These are phyloP conservation scores for Ladona fulva DNA, from an alignment of 1,140 invertebrate genomes.

Conservation along the genomic window DNA sequence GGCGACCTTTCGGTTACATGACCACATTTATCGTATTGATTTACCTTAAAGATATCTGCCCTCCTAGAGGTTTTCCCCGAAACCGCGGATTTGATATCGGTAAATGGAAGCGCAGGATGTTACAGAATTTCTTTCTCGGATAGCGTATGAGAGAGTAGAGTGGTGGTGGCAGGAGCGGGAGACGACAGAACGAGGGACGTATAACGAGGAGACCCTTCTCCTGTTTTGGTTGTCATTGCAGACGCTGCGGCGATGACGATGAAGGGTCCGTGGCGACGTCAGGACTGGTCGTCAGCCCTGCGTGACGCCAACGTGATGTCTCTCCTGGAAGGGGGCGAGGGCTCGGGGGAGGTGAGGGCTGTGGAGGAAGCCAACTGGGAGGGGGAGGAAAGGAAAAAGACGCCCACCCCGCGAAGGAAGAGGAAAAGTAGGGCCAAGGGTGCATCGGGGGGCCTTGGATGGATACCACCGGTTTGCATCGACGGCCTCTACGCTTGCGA, in stretches of 20 bases:
- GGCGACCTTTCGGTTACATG: no score
- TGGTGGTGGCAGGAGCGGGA: not conserved
- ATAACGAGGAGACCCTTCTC: not conserved
- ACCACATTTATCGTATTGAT: no score
- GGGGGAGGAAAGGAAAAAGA: not conserved
- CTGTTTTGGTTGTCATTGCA: slow-evolving; percentile 5
- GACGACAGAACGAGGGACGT: not conserved
- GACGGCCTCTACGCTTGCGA: slow-evolving; percentile 34
- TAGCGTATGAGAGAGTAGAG: not conserved
- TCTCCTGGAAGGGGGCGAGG: not conserved
- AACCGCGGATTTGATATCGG: no score
- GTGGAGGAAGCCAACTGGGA: not conserved
- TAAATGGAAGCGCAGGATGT: not conserved
- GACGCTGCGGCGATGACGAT: not conserved
- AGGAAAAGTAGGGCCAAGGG: not conserved
- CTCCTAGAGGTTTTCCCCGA: no score
- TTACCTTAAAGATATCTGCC: no score
- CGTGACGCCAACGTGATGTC: slow-evolving; percentile 6
- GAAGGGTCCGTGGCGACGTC: not conserved
- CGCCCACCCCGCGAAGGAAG: not conserved
- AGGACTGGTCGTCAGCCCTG: slow-evolving; percentile 5
- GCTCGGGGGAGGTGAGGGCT: not conserved
- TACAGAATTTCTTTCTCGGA: not conserved
- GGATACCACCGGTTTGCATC: not conserved
- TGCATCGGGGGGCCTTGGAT: not conserved